Base-by-base conservation (phyloP, 2,797 vertebrate species). In the Glyptemys insculpta region DNA sequence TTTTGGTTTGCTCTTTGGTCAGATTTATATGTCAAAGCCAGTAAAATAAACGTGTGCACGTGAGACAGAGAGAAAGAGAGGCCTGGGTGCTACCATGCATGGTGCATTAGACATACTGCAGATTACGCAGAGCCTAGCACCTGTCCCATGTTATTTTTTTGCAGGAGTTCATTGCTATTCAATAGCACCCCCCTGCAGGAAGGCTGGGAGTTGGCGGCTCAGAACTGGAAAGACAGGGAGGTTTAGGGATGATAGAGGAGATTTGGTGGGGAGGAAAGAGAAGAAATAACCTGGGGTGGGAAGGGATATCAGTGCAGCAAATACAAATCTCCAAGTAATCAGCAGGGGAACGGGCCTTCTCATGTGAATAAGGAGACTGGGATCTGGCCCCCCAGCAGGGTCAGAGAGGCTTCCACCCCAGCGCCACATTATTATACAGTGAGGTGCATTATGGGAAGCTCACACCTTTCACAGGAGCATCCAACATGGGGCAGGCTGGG, bases 301-400 rank as follows among this genome's bases (percentile, higher is more conserved):
- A 3, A 82, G 27, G 72, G 41, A 50, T 5, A 41, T 50, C 8
- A 29, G 10, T 1, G 4, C n/a, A 57, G 72, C 27, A n/a, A n/a
- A 54, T 18, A 19, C 44, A 91, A 59, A 84, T n/a, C 41, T 34
- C 81, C 52, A 89, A 4, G 2, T 16, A 14, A 76, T 9, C 14
- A 76, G 44, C 74, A 47, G 44, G 41, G 12, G 12, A 5, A 23
- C 0, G 1, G 5, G 2, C 2, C 91, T 65, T 29, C 7, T 41
- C 7, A 62, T 86, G 76, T 74, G 4, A 0, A 19, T 11, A 4
- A 37, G 31, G 19, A 44, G 41, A 19, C 8, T 5, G 31, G 52
- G 52, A 81, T 52, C 5, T 1, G 1, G 19, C 15, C 0, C 0
- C 0, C 2, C 0, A 1, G 1, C 2, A 11, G 7, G 53, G 50